Evolutionary conservation across 2,888 invertebrate genomes (phyloP).

Genomic region (Thalpophila matura): DNA sequence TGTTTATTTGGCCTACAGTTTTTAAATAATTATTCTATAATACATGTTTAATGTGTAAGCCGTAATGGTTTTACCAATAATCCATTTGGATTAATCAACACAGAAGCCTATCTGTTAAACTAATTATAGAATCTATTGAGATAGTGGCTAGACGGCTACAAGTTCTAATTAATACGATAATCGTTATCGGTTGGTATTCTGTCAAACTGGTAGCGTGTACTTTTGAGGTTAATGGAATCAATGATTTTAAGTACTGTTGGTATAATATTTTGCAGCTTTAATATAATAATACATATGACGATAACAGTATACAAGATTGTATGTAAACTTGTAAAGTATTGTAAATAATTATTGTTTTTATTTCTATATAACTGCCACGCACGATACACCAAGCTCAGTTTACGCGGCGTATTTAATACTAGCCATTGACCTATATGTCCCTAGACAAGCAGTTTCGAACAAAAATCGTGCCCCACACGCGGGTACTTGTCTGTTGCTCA

Average conservation of each 20-base stretch:
- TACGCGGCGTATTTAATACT: too few relatives aligned
- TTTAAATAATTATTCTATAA: too few relatives aligned
- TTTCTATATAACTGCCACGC: too few relatives aligned
- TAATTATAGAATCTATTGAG: slow-evolving; percentile 34
- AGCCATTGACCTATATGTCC: too few relatives aligned
- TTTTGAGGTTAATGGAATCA: slow-evolving; percentile 22
- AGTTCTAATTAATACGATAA: slow-evolving; percentile 36
- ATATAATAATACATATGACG: too few relatives aligned
- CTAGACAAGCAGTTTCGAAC: too few relatives aligned
- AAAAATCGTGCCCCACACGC: too few relatives aligned
- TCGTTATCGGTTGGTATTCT: slow-evolving; percentile 32
- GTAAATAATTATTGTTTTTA: too few relatives aligned
- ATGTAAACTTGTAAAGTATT: neutral
- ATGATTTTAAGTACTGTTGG: slow-evolving; percentile 2
- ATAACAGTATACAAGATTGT: neutral
- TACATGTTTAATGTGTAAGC: too few relatives aligned
- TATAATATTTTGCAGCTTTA: slow-evolving; percentile 15
- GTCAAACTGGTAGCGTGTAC: slow-evolving; percentile 14
- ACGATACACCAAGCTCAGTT: too few relatives aligned
- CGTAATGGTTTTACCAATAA: neutral
- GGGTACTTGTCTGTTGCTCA: too few relatives aligned
- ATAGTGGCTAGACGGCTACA: slow-evolving; percentile 17
- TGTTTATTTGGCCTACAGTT: too few relatives aligned
- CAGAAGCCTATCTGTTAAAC: slow-evolving; percentile 1
- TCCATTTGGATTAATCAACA: slow-evolving; percentile 5